A percentile compares a stretch with the other conserved stretches of the same genome.
These are phyloP conservation scores for Leptopilina syphax DNA, from an alignment of 2,888 invertebrate species.

Conservation along the genomic window DNA sequence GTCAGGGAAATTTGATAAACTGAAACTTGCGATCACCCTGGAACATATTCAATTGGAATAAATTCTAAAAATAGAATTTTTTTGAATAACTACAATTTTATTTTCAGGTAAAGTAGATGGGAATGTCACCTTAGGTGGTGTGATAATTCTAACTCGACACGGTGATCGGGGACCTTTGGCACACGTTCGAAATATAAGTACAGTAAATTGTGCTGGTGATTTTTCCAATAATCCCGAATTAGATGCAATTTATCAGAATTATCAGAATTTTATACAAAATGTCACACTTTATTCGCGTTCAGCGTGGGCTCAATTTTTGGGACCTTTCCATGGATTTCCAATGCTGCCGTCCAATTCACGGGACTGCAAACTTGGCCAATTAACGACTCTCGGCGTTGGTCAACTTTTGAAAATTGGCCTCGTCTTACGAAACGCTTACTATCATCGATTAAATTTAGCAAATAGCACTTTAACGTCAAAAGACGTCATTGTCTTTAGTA, in stretches of 20 bases:
- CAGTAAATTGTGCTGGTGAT: slow-evolving; percentile 86
- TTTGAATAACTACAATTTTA: slow-evolving; percentile 31
- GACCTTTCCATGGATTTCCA: slow-evolving; percentile 91
- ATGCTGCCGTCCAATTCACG: slow-evolving; percentile 83
- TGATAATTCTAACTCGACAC: slow-evolving; percentile 88
- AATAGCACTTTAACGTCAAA: slow-evolving; percentile 77
- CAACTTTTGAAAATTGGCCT: slow-evolving; percentile 90
- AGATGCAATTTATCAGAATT: slow-evolving; percentile 67
- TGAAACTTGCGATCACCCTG: too few relatives aligned
- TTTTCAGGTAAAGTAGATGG: slow-evolving; percentile 77
- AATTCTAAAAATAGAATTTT: too few relatives aligned
- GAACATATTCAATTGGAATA: too few relatives aligned
- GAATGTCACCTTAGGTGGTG: slow-evolving; percentile 83
- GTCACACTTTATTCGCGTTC: slow-evolving; percentile 67
- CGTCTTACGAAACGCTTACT: slow-evolving; percentile 81
- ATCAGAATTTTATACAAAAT: slow-evolving; percentile 69
- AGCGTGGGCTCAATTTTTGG: slow-evolving; percentile 85
- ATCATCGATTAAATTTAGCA: slow-evolving; percentile 76
- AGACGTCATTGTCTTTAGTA: slow-evolving; percentile 86
- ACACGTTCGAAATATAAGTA: slow-evolving; percentile 87
- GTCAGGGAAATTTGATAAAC: too few relatives aligned
- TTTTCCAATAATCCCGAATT: slow-evolving; percentile 64
- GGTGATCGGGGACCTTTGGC: slow-evolving; percentile 94
- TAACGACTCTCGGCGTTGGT: slow-evolving; percentile 89
- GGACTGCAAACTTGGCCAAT: slow-evolving; percentile 89